Base-by-base conservation (phyloP, 1,140 invertebrate genomes). In the Atopsyche davidsoni region DNA sequence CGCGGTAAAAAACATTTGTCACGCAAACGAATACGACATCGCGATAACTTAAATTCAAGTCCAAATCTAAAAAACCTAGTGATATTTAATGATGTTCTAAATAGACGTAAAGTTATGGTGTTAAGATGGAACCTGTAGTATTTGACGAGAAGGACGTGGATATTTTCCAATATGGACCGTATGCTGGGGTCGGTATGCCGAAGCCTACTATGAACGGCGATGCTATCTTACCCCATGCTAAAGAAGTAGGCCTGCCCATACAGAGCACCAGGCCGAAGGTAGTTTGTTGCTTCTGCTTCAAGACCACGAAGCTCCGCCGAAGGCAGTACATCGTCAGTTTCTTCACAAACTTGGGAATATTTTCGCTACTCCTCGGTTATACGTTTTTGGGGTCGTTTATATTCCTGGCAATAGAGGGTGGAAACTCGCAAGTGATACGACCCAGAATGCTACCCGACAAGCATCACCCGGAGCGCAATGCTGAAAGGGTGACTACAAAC, bases 311-410 rank as follows among this genome's bases (percentile, higher is more conserved):
- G 55, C 67, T 73, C 43, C 65, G 72, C 60, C 64, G 72, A 68
- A 70, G 72, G 67, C 72, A 74, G 63, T 74, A 73, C 61, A 66
- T 73, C 54, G 69, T 74, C 18, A 82, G 84, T 2, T 79, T 89
- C 41, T 79, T 92, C 53, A 92, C 89, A 19, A 92, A 94, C 65
- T 70, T 93, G 35, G 89, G 90, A 3, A 87, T 96, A 55, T 93
- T 89, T 67, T 80, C 82, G 24, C 75, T 94, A 25, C 78, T 96
- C 4, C 77, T 96, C 19, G 87, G 87, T 6, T 98, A 98, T 67
- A 92, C 91, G 1, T 78, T 96, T n/a, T 73, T 95, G 25, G 77
- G 77, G 16, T 94, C 92, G 18, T 88, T 96, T 63, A 87, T 96
- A 62, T 97, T 97, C 68, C 75, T 93, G 48, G 84, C 88, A 10